phyloP scores from a whole-genome alignment of 2,797 vertebrate species.

The Bovichtus diacanthus region DNA sequence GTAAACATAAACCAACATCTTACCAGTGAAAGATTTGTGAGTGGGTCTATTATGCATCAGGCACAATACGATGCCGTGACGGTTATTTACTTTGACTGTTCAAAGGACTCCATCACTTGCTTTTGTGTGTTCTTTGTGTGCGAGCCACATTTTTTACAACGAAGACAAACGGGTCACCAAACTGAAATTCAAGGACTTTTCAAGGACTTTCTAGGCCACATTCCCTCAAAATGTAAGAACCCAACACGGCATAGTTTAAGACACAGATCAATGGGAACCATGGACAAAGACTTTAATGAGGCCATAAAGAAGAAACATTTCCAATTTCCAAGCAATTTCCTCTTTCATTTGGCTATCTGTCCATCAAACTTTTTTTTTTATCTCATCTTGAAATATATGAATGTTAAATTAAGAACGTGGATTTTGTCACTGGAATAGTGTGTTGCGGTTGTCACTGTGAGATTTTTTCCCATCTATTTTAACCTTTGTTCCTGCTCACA shows the following conservation, averaged over 20 bases:
- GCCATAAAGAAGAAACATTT: not conserved
- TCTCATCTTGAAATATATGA: not conserved
- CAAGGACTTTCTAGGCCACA: no score
- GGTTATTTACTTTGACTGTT: not conserved
- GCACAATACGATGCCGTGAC: not conserved
- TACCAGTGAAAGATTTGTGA: slow-evolving; percentile 17
- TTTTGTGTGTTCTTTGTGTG: not conserved
- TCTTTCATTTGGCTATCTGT: slow-evolving; percentile 16
- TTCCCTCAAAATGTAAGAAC: no score
- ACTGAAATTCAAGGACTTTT: no score
- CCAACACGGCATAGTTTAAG: no score
- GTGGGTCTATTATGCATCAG: not conserved
- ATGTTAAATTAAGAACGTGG: not conserved
- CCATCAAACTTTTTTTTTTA: not conserved
- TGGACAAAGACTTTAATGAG: not conserved
- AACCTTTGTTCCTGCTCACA: slow-evolving; percentile 31
- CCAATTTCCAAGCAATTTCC: slow-evolving; percentile 19
- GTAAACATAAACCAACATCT: slow-evolving; percentile 27
- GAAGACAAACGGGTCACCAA: no score
- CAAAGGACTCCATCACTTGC: not conserved
- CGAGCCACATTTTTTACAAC: not conserved
- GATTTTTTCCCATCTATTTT: slow-evolving; percentile 41
- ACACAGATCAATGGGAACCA: no score
- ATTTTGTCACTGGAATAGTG: slow-evolving; percentile 23
- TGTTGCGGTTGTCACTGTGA: slow-evolving; percentile 15